Evolutionary conservation across 2,888 invertebrate species (phyloP), one percentile per base, ranked within the genome.

Genomic region (Lottia gigantea): DNA sequence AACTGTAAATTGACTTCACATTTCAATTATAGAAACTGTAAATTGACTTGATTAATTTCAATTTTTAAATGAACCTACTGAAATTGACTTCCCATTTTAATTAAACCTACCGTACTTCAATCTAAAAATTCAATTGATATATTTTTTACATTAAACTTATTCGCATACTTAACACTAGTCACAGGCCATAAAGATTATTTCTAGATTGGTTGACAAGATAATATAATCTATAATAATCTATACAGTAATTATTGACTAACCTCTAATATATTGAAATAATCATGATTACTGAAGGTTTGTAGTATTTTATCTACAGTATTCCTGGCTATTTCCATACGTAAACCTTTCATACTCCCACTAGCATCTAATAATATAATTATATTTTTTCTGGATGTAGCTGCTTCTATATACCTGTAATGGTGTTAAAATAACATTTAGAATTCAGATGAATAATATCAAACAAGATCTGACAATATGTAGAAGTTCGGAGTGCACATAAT

Each of bases 331-430:
- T 96, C 95, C 83, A 95, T 92, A 76, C 94, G 91, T 73, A 94
- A 93, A 0, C 98, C 98, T 46, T 93, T 93, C 98, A 99, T 99
- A 25, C 97, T 98, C 23, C 99, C 99, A 66, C 97, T 97, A 71
- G 93, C 93, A 87, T 99, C 99, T 74, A 99, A 91, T 69, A 99
- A 91, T 72, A 99, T 96, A 45, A 99, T 92, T 80, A 99, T 94
- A 85, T 98, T 98, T 90, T 99, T 99, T 12, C 98, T 96, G 83
- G 97, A 97, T 0, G 98, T 97, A 0, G 98, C 96, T 0, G 98
- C 98, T 90, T 97, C 95, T 77, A 98, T 96, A 88, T 96, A 99
- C 90, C 90, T 90, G 75, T 16, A 74, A 70, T 16, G 31, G 31
- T 3, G 31, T 31, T 31, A 3, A 31, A 31, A 31, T 31, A 3